These are phyloP conservation scores for Solenopsis fugax DNA, from an alignment of 1,140 invertebrate genomes.

Conservation along the genomic window DNA sequence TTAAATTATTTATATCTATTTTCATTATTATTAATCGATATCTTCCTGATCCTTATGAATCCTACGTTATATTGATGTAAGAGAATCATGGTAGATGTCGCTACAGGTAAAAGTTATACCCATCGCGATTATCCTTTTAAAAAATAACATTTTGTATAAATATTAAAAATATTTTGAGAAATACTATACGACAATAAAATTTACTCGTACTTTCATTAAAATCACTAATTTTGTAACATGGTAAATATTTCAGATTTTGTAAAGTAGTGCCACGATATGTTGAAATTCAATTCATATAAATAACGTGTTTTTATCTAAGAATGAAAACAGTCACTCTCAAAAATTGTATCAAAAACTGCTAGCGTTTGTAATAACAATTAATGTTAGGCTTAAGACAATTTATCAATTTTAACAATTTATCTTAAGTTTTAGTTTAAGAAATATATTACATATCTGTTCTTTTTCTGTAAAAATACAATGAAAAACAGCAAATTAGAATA, in stretches of 20 bases:
- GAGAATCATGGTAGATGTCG: constrained; percentile 23
- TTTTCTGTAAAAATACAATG: no score
- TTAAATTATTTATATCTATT: constrained; percentile 8
- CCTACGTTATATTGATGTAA: not conserved
- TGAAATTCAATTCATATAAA: not conserved
- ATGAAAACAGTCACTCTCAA: not conserved
- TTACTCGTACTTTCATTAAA: not conserved
- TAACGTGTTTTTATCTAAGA: not conserved
- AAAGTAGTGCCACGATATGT: not conserved
- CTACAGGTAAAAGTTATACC: not conserved
- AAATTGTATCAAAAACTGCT: not conserved
- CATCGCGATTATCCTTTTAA: not conserved
- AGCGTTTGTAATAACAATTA: not conserved
- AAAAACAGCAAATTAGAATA: not conserved
- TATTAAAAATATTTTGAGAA: not conserved
- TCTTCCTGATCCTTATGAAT: not conserved
- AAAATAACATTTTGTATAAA: not conserved
- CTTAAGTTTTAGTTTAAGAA: not conserved
- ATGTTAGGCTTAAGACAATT: no score
- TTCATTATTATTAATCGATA: constrained; percentile 48
- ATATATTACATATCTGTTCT: not conserved
- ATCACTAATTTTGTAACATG: not conserved
- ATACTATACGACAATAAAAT: not conserved
- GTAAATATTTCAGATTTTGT: not conserved
- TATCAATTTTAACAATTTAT: no score